phyloP scores from a whole-genome alignment of 2,888 invertebrate genomes.

The Muscina levida region DNA sequence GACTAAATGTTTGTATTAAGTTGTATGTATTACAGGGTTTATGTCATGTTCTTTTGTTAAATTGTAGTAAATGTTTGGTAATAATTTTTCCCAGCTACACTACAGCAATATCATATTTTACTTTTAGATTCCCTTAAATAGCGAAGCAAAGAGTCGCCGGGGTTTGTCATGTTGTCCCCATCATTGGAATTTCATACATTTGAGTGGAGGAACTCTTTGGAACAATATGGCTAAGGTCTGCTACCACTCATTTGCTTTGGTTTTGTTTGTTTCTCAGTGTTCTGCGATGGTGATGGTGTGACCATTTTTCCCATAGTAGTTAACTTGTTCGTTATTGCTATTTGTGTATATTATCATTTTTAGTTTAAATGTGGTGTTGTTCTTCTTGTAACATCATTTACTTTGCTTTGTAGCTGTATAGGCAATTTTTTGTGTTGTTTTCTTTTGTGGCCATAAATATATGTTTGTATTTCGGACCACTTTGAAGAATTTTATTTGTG shows the following conservation, averaged over 20 bases:
- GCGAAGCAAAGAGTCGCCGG: background rate
- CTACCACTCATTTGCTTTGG: constrained; percentile 8
- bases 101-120: constrained; percentile 31
- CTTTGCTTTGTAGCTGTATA: background rate
- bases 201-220: no score
- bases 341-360: background rate
- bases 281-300: constrained; percentile 4
- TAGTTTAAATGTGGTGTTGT: constrained; percentile 27
- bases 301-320: background rate
- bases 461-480: constrained; percentile 20
- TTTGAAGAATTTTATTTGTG: constrained; percentile 33
- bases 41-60: constrained; percentile 52
- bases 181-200: background rate
- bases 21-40: constrained; percentile 28
- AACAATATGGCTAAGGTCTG: no score
- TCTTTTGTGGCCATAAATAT: constrained; percentile 23
- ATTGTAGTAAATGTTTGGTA: constrained; percentile 51
- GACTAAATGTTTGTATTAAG: no score
- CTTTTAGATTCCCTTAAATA: background rate
- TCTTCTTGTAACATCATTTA: background rate
- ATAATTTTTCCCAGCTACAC: constrained; percentile 36
- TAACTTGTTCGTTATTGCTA: constrained; percentile 29
- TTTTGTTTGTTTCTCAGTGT: background rate
- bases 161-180: background rate
- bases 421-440: background rate